Evolutionary conservation across 2,888 invertebrate genomes (phyloP), one percentile per base, ranked within the genome.

Genomic region (Ornithoptera priamus): DNA sequence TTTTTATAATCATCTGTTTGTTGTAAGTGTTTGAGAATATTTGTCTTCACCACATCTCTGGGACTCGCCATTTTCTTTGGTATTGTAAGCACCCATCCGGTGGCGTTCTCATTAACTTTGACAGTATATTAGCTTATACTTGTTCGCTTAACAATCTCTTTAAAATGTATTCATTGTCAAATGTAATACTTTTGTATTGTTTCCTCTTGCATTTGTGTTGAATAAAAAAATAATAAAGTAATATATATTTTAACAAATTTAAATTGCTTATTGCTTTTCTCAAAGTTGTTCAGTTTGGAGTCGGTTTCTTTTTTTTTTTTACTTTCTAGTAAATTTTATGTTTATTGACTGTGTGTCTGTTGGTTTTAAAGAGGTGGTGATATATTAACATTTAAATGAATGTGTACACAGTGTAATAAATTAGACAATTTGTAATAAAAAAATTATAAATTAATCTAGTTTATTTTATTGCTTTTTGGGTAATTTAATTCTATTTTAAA

Each of bases 381-480:
- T 24, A 58, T 22, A 58, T 22, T 58, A 58, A 58, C 57, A 58
- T 58, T 58, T 6, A 58, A 58, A 22, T 46, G 15, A 58, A 57
- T 56, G n/a, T 63, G 50, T 63, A 65, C 56, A 39, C 57, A 39
- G 56, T 65, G 57, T 65, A 65, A 57, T n/a, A 57, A 39, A 22
- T 65, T 42, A 46, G 24, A 62, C 22, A n/a, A 57, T 58, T 58
- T 22, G 57, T 58, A 58, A 58, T 58, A 58, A 58, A 58, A 58
- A 30, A 6, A 12, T n/a, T 4, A 58, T 22, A 22, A 22, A 58
- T 58, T 12, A 22, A 8, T 58, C 1, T 15, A 4, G 5, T 58
- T 56, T n/a, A 6, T 58, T 58, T 24, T 22, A 22, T 22, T 57
- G n/a, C 5, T 58, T 58, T 6, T 4, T 3, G 53, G 53, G 12